Evolutionary conservation across 53 echinoderm and acorn worm species (phyloP).

Genomic region (Mesocentrotus franciscanus): DNA sequence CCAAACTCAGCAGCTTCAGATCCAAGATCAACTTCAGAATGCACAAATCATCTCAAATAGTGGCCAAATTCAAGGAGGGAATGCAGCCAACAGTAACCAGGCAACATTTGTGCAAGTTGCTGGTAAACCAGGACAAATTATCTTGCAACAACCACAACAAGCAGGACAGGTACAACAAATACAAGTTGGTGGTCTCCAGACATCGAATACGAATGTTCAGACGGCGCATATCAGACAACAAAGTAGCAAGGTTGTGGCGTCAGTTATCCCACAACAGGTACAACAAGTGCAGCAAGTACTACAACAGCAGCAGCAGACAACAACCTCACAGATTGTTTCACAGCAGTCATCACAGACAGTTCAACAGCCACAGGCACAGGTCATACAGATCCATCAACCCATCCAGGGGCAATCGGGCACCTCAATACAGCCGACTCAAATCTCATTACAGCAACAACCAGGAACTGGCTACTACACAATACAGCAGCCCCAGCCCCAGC

Average conservation of each 20-base stretch:
- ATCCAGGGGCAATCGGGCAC: conserved; percentile 60
- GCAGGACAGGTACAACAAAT: conserved; percentile 64
- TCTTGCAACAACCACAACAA: conserved; percentile 67
- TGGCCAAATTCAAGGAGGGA: conserved; percentile 11
- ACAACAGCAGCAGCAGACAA: conserved; percentile 69
- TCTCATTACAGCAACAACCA: conserved; percentile 56
- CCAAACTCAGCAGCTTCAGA: conserved; percentile 58
- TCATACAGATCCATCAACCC: conserved; percentile 75
- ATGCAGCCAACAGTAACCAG: conserved; percentile 39
- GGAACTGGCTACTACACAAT: conserved; percentile 64
- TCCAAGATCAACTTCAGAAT: conserved; percentile 47
- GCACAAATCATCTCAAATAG: conserved; percentile 47
- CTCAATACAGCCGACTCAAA: conserved; percentile 66
- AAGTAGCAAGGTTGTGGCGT: conserved; percentile 58
- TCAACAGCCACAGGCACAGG: conserved; percentile 69
- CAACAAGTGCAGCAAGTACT: conserved; percentile 73
- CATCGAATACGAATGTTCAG: conserved; percentile 72
- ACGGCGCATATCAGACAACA: conserved; percentile 70
- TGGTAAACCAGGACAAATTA: conserved; percentile 45
- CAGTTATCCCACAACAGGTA: conserved; percentile 57
- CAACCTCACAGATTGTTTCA: conserved; percentile 55
- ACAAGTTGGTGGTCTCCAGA: conserved; percentile 58
- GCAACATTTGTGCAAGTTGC: conserved; percentile 57
- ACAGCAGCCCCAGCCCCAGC: conserved; percentile 35
- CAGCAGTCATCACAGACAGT: conserved; percentile 63